Conservation (phyloP, 1,140 invertebrate species). For the Teleogryllus occipitalis region DNA sequence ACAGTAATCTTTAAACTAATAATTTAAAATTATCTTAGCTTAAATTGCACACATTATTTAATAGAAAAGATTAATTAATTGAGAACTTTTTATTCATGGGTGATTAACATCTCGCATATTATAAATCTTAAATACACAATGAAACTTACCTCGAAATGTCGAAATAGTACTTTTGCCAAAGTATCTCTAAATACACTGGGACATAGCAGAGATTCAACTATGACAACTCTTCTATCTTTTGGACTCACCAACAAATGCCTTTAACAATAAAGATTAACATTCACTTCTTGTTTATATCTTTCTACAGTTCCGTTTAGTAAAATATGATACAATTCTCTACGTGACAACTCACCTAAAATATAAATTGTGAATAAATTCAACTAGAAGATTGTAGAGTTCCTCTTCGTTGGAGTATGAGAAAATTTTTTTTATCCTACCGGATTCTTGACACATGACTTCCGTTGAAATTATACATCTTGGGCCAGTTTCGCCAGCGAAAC, state of each 20-base stretch:
- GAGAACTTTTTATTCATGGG: not conserved
- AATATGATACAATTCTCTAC: not conserved
- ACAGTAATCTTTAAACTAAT: too few relatives aligned
- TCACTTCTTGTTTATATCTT: not conserved
- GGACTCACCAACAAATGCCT: slow-evolving; percentile 85
- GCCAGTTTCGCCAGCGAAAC: slow-evolving; percentile 78
- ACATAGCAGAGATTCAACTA: slow-evolving; percentile 82
- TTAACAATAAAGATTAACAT: slow-evolving; percentile 24
- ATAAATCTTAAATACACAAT: not conserved
- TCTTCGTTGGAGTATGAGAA: slow-evolving; percentile 59
- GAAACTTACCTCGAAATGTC: slow-evolving; percentile 76
- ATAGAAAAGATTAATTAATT: not conserved
- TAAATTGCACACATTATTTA: not conserved
- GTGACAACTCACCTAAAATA: slow-evolving; percentile 68
- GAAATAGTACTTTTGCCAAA: slow-evolving; percentile 83
- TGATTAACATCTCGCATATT: not conserved
- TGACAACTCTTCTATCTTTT: slow-evolving; percentile 81
- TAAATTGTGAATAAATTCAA: slow-evolving; percentile 79
- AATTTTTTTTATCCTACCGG: slow-evolving; percentile 54
- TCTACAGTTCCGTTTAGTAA: too few relatives aligned
- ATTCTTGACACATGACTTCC: slow-evolving; percentile 58
- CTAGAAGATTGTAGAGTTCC: slow-evolving; percentile 75
- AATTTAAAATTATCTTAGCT: too few relatives aligned
- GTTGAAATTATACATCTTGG: slow-evolving; percentile 82
- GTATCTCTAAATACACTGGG: slow-evolving; percentile 74